A percentile compares a stretch with the other conserved stretches of the same genome.
Conservation (phyloP, 2,113 vertebrate genomes). For the Platichthys stellatus region DNA sequence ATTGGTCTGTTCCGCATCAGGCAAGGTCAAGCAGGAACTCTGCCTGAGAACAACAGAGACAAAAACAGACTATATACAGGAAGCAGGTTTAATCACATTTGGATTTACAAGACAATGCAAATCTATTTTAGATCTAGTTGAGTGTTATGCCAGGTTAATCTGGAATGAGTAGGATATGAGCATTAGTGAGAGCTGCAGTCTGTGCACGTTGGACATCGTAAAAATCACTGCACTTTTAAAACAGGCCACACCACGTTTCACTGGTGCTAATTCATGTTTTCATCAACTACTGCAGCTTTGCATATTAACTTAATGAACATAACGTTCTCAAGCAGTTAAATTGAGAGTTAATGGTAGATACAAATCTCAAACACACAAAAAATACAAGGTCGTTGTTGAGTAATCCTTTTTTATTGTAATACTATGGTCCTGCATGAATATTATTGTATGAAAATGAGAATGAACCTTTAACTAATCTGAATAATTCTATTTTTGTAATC, state of each 20-base stretch:
- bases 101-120: constrained; percentile 34
- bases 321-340: neutral
- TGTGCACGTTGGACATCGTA: neutral
- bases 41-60: neutral
- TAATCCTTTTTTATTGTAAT: neutral
- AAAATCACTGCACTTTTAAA: neutral
- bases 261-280: neutral
- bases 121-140: constrained; percentile 33
- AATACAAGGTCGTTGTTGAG: neutral
- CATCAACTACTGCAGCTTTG: neutral
- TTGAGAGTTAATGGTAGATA: too few relatives aligned
- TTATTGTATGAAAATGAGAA: too few relatives aligned
- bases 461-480: too few relatives aligned
- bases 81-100: constrained; percentile 56
- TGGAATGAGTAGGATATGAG: neutral
- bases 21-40: constrained; percentile 64
- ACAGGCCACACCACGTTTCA: neutral
- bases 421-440: too few relatives aligned
- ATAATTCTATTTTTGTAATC: too few relatives aligned
- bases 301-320: neutral
- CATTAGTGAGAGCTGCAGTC: neutral
- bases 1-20: constrained; percentile 41
- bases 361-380: too few relatives aligned
- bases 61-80: constrained; percentile 11
- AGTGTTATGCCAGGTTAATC: constrained; percentile 3